Percentiles rank a stretch among this genome's conserved stretches.
Evolutionary conservation across 2,113 vertebrate genomes (phyloP).

Genomic region (Sula dactylatra): DNA sequence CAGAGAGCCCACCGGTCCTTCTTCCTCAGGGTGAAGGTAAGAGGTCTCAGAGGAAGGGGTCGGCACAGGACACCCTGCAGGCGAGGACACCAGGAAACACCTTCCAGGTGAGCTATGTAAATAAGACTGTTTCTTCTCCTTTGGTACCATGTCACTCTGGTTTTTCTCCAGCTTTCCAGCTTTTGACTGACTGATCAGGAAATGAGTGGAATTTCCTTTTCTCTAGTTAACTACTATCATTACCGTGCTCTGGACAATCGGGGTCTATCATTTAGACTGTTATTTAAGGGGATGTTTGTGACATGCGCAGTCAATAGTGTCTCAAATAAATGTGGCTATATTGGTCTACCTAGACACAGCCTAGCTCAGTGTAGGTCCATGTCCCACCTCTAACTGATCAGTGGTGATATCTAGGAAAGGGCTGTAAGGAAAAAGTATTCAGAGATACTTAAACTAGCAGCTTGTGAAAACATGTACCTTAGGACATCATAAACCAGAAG

Average conservation of each 20-base stretch:
- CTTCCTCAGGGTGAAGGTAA: background rate
- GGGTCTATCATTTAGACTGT: background rate
- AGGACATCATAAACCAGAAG: background rate
- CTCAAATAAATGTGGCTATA: background rate
- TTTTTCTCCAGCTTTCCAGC: background rate
- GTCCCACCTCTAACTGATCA: background rate
- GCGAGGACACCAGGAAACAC: background rate
- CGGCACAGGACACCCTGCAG: background rate
- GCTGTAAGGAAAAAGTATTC: background rate
- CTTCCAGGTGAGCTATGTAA: background rate
- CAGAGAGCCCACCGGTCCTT: background rate
- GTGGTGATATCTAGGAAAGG: background rate
- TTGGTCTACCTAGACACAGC: background rate
- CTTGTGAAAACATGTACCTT: background rate
- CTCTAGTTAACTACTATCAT: background rate
- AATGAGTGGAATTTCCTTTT: background rate
- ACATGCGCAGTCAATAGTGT: background rate
- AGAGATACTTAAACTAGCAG: background rate
- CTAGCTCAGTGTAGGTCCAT: background rate
- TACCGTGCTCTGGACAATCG: background rate
- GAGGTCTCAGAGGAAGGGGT: background rate
- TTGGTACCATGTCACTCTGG: accelerated
- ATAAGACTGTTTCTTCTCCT: background rate
- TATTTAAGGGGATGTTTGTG: background rate
- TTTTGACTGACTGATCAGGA: background rate